Conservation (phyloP, 2,888 invertebrate genomes). For the Dasysyrphus tricinctus region DNA sequence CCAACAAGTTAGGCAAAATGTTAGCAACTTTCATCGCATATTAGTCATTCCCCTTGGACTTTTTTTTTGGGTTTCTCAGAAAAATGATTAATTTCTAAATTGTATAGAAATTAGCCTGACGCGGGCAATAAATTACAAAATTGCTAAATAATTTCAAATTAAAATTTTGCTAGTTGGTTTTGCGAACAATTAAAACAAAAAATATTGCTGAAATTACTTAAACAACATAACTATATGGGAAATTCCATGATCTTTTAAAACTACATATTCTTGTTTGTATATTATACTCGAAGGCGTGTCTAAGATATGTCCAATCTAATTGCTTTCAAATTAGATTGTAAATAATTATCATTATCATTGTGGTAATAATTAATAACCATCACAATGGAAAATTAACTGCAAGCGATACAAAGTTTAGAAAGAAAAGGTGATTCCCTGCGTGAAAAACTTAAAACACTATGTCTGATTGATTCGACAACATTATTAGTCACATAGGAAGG, state of each 20-base stretch:
- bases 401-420: not conserved
- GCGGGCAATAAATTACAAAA: not conserved
- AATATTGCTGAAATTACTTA: not conserved
- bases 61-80: conserved; percentile 8
- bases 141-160: not conserved
- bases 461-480: not conserved
- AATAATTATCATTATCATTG: conserved; percentile 3
- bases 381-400: conserved; percentile 1
- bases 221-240: conserved; percentile 1
- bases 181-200: not conserved
- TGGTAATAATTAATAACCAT: not conserved
- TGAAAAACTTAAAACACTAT: conserved; percentile 2
- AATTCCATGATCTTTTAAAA: conserved; percentile 5
- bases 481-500: not conserved
- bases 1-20: no score
- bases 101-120: not conserved
- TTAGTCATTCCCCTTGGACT: no score
- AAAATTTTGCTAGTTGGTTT: not conserved
- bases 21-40: no score
- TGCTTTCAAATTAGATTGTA: not conserved
- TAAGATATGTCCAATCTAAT: not conserved
- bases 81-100: not conserved
- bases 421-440: not conserved
- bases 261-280: no score
- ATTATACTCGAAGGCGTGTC: not conserved